Percentiles rank a stretch among this genome's conserved stretches.
These are phyloP conservation scores for Graphium colonna DNA, from an alignment of 2,888 invertebrate species.

Conservation along the genomic window DNA sequence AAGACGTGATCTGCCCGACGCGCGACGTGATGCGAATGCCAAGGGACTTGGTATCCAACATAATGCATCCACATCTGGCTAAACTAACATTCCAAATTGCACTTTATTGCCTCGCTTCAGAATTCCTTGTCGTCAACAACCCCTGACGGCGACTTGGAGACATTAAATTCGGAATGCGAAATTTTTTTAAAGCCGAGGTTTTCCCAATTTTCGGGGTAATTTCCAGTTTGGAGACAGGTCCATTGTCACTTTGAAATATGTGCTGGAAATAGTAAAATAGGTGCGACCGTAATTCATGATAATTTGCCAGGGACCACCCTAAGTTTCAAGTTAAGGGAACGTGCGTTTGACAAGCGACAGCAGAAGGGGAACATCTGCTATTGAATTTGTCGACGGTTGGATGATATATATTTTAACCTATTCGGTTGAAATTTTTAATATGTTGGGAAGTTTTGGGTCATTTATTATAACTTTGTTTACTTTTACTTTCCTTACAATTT, in stretches of 20 bases:
- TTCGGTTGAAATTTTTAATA: constrained; percentile 8
- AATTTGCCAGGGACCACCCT: constrained; percentile 34
- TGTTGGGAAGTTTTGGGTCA: constrained; percentile 22
- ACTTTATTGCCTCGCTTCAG: constrained; percentile 44
- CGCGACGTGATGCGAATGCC: constrained; percentile 54
- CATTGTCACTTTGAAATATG: constrained; percentile 58
- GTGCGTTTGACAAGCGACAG: constrained; percentile 21
- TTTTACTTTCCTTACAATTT: too few relatives aligned
- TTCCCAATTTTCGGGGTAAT: constrained; percentile 50
- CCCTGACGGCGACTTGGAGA: constrained; percentile 36
- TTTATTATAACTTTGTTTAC: too few relatives aligned
- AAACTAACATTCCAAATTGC: constrained; percentile 41
- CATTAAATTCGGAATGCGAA: constrained; percentile 33
- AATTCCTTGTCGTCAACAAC: constrained; percentile 40
- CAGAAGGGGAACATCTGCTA: constrained; percentile 26
- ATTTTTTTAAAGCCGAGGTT: constrained; percentile 54
- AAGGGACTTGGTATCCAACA: constrained; percentile 34
- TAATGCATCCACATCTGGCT: constrained; percentile 41
- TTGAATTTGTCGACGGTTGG: constrained; percentile 25
- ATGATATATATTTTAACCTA: constrained; percentile 13
- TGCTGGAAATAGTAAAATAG: constrained; percentile 51
- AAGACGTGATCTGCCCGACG: constrained; percentile 48
- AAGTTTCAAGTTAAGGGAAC: constrained; percentile 25
- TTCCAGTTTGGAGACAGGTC: constrained; percentile 38
- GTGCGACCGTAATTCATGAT: constrained; percentile 49